Percentiles rank a stretch among this genome's conserved stretches.
These are phyloP conservation scores for Cirrhinus mrigala DNA, from an alignment of 2,797 vertebrate genomes.

Conservation along the genomic window DNA sequence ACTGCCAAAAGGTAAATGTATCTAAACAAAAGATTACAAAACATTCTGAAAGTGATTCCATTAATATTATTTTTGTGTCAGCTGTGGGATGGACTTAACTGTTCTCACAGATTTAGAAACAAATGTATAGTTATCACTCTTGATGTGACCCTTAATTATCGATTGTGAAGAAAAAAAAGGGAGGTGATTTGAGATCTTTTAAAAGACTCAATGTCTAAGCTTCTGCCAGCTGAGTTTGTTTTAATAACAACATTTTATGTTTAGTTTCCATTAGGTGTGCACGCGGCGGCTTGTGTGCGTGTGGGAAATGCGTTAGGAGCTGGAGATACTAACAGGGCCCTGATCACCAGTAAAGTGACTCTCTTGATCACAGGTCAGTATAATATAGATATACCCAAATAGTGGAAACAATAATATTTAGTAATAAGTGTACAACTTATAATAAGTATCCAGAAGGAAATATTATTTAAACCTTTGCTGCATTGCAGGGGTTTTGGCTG, in stretches of 20 bases:
- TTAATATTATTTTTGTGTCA: not conserved
- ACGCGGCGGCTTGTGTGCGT: conserved; percentile 84
- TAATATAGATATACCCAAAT: not conserved
- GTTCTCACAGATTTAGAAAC: no score
- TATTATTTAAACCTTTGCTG: conserved; percentile 38
- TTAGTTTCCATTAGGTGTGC: conserved; percentile 87
- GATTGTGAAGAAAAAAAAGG: no score
- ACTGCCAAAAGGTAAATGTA: not conserved
- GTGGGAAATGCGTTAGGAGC: conserved; percentile 94
- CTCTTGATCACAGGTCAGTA: conserved; percentile 83
- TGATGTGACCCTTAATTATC: no score
- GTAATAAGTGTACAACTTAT: not conserved
- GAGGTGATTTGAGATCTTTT: not conserved
- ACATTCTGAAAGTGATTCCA: not conserved
- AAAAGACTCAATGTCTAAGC: no score
- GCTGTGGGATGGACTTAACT: not conserved
- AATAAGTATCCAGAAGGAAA: not conserved
- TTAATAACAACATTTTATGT: not conserved
- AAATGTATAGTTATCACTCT: no score
- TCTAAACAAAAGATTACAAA: not conserved
- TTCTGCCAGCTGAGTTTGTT: not conserved
- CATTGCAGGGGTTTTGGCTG: conserved; percentile 69
- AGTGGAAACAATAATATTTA: not conserved
- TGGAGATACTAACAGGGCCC: conserved; percentile 80
- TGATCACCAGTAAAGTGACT: conserved; percentile 79